Base-by-base conservation (phyloP, 2,888 invertebrate genomes). In the Folsomia candida region DNA sequence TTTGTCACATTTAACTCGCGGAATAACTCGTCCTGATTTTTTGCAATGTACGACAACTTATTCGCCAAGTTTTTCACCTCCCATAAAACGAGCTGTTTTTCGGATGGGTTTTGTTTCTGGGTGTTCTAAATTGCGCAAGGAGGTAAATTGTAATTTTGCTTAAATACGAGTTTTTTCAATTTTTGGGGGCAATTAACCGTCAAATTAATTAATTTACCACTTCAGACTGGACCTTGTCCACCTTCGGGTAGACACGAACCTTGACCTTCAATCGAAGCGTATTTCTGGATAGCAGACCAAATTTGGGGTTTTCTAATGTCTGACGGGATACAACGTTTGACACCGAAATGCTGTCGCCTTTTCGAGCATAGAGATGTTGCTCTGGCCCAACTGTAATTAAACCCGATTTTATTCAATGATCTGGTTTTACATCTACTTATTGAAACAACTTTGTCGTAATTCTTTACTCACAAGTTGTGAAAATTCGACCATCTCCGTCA, bases 61-160 rank as follows among this genome's bases (percentile, higher is more conserved):
- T 65, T 58, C 1, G 70, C 54, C 22, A 76, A 11, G 26, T 72
- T 70, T 1, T 65, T 57, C 1, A 76, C 70, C 61, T 76, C 76
- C 76, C 76, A 76, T 26, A 69, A 69, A 22, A 76, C 73, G 1
- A 73, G 61, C 63, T 76, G 76, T 57, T 76, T 76, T 51, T 76
- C 76, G 1, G 71, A 70, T 2, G 73, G 73, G 6, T 68, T 69
- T 37, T 47, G 29, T 25, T 62, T 37, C 62, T 62, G 22, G 47
- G 47, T 14, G n/a, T n/a, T n/a, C n/a, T n/a, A 47, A 47, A 14
- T 47, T 47, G 47, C 47, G 14, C 9, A 14, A 60, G 22, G 22
- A 4, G 59, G 6, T 22, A 59, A 6, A 26, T 26, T 20, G 24
- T 25, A n/a, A n/a, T n/a, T n/a, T n/a, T n/a, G n/a, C n/a, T n/a